phyloP scores from a whole-genome alignment of 1,140 invertebrate genomes.

The Parasteatoda tepidariorum region DNA sequence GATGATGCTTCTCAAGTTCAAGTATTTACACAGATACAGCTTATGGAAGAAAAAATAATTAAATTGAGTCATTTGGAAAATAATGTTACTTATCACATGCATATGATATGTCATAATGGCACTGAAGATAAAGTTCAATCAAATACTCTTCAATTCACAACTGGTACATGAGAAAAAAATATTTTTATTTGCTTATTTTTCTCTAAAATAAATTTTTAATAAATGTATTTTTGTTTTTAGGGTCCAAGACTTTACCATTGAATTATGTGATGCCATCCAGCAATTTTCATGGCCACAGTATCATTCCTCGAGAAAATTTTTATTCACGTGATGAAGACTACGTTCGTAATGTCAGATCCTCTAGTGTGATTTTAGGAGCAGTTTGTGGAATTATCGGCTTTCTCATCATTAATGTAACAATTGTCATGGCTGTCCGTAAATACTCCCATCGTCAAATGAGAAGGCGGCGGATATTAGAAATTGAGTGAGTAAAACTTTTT shows the following conservation, averaged over 20 bases:
- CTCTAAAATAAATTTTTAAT: neutral
- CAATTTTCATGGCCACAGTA: constrained; percentile 33
- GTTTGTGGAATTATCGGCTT: constrained; percentile 66
- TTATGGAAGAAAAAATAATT: constrained; percentile 55
- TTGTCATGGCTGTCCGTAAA: constrained; percentile 65
- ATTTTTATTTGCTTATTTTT: neutral
- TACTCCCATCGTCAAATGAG: constrained; percentile 64
- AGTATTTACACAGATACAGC: constrained; percentile 49
- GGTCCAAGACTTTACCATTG: constrained; percentile 41
- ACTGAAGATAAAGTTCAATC: constrained; percentile 53
- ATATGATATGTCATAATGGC: constrained; percentile 61
- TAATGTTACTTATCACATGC: constrained; percentile 63
- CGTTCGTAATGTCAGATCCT: constrained; percentile 39
- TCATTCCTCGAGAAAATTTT: constrained; percentile 43
- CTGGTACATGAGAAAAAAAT: constrained; percentile 47
- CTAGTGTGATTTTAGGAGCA: constrained; percentile 62
- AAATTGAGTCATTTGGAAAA: constrained; percentile 41
- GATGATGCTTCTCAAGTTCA: constrained; percentile 50
- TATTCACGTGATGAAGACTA: constrained; percentile 56
- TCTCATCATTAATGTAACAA: constrained; percentile 66
- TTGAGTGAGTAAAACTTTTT: constrained; percentile 63
- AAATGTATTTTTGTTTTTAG: constrained; percentile 10
- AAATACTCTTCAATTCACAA: constrained; percentile 62
- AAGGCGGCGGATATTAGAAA: constrained; percentile 63
- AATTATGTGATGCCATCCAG: constrained; percentile 56